Percentiles rank a stretch among this genome's conserved stretches.
These are phyloP conservation scores for Kradibia gibbosae DNA, from an alignment of 1,140 invertebrate genomes.

Conservation along the genomic window DNA sequence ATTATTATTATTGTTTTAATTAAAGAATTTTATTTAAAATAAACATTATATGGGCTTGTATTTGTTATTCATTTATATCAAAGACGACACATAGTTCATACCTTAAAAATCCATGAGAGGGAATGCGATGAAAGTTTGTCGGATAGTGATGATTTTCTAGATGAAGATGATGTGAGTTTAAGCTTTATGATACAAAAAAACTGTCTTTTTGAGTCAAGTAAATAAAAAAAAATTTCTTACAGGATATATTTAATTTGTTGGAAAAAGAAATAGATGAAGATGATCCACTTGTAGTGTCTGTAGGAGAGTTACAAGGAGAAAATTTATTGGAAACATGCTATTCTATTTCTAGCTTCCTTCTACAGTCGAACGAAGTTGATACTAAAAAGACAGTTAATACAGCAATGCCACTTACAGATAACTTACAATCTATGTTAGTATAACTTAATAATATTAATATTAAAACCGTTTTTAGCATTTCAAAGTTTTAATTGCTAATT, in stretches of 20 bases:
- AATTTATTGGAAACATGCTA: slow-evolving; percentile 60
- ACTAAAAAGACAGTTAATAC: slow-evolving; percentile 7
- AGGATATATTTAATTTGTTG: slow-evolving; percentile 63
- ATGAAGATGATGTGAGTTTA: slow-evolving; percentile 61
- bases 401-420: slow-evolving; percentile 3
- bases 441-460: neutral
- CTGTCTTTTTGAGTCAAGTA: neutral
- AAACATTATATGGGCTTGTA: slow-evolving; percentile 2
- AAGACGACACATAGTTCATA: slow-evolving; percentile 61
- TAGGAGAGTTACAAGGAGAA: slow-evolving; percentile 63
- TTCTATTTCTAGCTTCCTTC: slow-evolving; percentile 6
- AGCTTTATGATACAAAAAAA: neutral
- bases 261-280: slow-evolving; percentile 65
- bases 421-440: slow-evolving; percentile 27
- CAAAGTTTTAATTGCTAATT: neutral
- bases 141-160: slow-evolving; percentile 57
- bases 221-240: slow-evolving; percentile 20
- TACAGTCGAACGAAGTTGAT: neutral
- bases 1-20: neutral
- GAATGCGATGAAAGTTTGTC: slow-evolving; percentile 53
- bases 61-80: slow-evolving; percentile 26
- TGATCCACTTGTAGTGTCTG: slow-evolving; percentile 60
- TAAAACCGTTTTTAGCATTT: neutral
- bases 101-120: slow-evolving; percentile 58
- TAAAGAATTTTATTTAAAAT: neutral